Base-by-base conservation (phyloP, 1,140 invertebrate species). In the Ctenoplectra terminalis region DNA sequence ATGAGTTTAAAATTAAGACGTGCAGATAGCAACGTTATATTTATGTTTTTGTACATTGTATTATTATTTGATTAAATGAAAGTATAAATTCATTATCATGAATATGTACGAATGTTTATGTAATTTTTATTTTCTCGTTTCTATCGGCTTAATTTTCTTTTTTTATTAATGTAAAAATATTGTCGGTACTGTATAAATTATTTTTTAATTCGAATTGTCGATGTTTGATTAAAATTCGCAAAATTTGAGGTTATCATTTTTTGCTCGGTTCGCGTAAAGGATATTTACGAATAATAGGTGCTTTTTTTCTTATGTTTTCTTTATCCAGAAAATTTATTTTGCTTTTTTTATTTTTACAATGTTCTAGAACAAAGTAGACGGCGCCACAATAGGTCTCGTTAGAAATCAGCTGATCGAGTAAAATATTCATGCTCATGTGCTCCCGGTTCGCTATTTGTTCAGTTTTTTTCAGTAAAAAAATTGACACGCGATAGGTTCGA, bases 371-470 rank as follows among this genome's bases (percentile, higher is more conserved):
- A 1, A 43, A 17, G 4, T 31, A 79, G 76, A 50, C 60, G 26
- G 31, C 76, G 56, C 17, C 4, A 48, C 31, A 0, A 7, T 4
- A 29, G 20, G 31, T 20, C 2, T 50, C 5, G 6, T 46, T 17
- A 74, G 9, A 63, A 64, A 64, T 76, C 79, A 84, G 83, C 80
- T 84, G 79, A 71, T 84, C 9, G 31, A 15, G 4, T 8, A 23
- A 50, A 60, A 58, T 46, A 76, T n/a, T 17, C 2, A 11, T 34
- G 9, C 23, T 67, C 17, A 26, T 20, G 40, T 23, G 40, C 26
- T 26, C 1, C n/a, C 6, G 9, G 8, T 26, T 34, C 17, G 29
- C 1, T 29, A 31, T 31, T 26, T 23, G 11, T 61, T 52, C n/a
- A 9, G 40, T 20, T 29, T 5, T 71, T 29, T 72, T 31, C n/a